Conservation (phyloP, 1,140 invertebrate genomes). For the Meteorus sp. region DNA sequence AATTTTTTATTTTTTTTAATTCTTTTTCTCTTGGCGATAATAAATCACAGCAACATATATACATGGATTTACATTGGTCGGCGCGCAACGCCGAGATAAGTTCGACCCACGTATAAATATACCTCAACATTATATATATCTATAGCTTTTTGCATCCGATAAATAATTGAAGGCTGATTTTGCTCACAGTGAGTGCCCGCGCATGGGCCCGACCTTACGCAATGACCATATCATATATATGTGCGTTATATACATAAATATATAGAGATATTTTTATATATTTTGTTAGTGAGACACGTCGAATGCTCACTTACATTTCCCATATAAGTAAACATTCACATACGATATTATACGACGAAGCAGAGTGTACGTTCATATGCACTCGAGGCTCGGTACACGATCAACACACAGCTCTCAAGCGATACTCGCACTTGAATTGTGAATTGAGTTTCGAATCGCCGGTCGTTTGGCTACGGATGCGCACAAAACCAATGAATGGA, state of each 20-base stretch:
- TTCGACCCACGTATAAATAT: conserved; percentile 27
- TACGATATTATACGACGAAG: too few species aligned
- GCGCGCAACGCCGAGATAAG: conserved; percentile 28
- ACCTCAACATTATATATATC: not conserved
- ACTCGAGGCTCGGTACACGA: not conserved
- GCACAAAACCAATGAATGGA: not conserved
- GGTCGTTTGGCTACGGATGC: not conserved
- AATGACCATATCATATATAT: not conserved
- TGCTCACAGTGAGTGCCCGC: not conserved
- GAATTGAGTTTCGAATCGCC: conserved; percentile 4
- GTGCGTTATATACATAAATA: too few species aligned
- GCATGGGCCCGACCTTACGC: not conserved
- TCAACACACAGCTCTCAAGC: not conserved
- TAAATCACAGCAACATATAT: conserved; percentile 41
- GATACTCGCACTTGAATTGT: not conserved
- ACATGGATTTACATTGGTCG: conserved; percentile 29
- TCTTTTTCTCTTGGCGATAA: too few species aligned
- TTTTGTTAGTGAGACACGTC: too few species aligned
- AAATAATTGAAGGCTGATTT: conserved; percentile 25
- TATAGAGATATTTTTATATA: too few species aligned
- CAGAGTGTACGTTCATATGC: too few species aligned
- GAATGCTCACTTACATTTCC: too few species aligned
- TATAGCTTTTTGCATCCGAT: conserved; percentile 30
- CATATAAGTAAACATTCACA: too few species aligned
- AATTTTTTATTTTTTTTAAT: too few species aligned